Conservation (phyloP, 2,888 invertebrate genomes). For the Sceliomorpha sp. region DNA sequence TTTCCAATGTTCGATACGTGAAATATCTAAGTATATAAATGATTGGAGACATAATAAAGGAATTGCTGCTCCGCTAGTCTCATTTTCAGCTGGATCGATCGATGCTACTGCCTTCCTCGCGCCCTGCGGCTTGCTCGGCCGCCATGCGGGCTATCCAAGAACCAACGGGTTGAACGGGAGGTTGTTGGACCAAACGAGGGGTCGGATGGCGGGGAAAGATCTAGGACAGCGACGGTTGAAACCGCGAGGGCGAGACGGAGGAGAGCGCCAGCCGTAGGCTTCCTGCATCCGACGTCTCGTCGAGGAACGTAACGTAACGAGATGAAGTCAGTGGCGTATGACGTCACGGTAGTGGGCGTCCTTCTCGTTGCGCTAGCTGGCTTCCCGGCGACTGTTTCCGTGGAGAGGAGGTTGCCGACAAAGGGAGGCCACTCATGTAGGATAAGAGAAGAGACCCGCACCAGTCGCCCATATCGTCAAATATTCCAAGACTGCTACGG, state of each 20-base stretch:
- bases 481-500: slow-evolving; percentile 48
- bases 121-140: slow-evolving; percentile 60
- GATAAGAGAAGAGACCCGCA: slow-evolving; percentile 53
- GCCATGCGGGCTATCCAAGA: slow-evolving; percentile 63
- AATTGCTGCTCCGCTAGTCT: slow-evolving; percentile 44
- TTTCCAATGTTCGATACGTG: not conserved
- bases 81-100: slow-evolving; percentile 58
- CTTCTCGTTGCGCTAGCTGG: slow-evolving; percentile 70
- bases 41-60: slow-evolving; percentile 24
- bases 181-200: slow-evolving; percentile 59
- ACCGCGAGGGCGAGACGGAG: slow-evolving; percentile 54
- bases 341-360: slow-evolving; percentile 81
- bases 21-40: slow-evolving; percentile 22
- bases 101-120: slow-evolving; percentile 59
- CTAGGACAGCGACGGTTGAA: slow-evolving; percentile 49
- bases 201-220: slow-evolving; percentile 33
- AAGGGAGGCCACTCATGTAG: slow-evolving; percentile 53
- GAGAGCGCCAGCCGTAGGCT: slow-evolving; percentile 64
- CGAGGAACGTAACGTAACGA: slow-evolving; percentile 76
- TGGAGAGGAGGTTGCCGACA: slow-evolving; percentile 56
- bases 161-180: slow-evolving; percentile 66
- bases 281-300: slow-evolving; percentile 76
- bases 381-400: slow-evolving; percentile 70
- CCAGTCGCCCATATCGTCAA: slow-evolving; percentile 53
- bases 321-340: slow-evolving; percentile 81